These are phyloP conservation scores for Phasia obesa DNA, from an alignment of 2,888 invertebrate genomes.

Conservation along the genomic window DNA sequence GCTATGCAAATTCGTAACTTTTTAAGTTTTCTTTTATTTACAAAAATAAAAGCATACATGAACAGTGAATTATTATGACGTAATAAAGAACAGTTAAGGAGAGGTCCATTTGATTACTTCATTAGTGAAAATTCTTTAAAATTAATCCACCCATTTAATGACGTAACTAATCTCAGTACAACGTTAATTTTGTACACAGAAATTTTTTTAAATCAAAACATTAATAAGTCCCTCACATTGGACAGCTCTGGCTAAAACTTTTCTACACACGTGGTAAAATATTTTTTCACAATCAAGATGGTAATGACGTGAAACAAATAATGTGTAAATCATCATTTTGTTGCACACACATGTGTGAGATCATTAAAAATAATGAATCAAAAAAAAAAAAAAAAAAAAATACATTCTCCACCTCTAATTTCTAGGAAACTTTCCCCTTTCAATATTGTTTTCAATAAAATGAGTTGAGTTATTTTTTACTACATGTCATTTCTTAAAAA, in stretches of 20 bases:
- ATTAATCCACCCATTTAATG: too few relatives aligned
- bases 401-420: constrained; percentile 42
- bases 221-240: too few relatives aligned
- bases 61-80: too few relatives aligned
- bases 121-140: too few relatives aligned
- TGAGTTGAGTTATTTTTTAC: constrained; percentile 7
- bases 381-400: constrained; percentile 3
- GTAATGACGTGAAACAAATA: constrained; percentile 54
- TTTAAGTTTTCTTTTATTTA: too few relatives aligned
- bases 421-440: constrained; percentile 45
- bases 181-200: too few relatives aligned
- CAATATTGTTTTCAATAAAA: constrained; percentile 29
- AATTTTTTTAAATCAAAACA: too few relatives aligned
- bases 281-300: constrained; percentile 17
- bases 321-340: constrained; percentile 67
- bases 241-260: not conserved
- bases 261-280: not conserved
- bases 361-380: constrained; percentile 57
- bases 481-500: constrained; percentile 41
- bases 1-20: too few relatives aligned
- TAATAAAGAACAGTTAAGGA: too few relatives aligned
- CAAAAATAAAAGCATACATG: too few relatives aligned
- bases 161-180: too few relatives aligned
- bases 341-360: constrained; percentile 50
- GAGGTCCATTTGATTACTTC: too few relatives aligned